Percentiles rank a stretch among this genome's conserved stretches.
Conservation (phyloP, 1,140 invertebrate species). For the Gerris buenoi region DNA sequence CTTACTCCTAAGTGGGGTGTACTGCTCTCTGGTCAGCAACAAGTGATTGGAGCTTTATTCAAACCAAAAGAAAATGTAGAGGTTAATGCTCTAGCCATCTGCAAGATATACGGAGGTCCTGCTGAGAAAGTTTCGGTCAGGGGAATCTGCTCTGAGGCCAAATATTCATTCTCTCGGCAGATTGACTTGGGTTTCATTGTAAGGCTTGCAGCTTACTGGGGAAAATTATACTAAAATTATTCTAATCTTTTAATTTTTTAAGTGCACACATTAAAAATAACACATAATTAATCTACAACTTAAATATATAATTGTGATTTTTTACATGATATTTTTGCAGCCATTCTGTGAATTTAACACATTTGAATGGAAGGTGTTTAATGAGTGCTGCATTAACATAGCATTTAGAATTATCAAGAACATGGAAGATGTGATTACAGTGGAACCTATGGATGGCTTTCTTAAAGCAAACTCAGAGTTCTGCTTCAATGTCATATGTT, state of each 20-base stretch:
- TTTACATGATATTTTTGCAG: no score
- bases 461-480: background rate
- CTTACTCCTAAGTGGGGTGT: background rate
- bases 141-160: background rate
- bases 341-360: background rate
- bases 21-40: background rate
- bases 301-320: background rate
- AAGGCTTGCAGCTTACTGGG: no score
- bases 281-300: no score
- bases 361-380: background rate
- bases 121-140: background rate
- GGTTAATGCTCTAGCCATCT: background rate
- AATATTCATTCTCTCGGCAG: background rate
- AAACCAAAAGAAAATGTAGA: background rate
- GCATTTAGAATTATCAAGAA: background rate
- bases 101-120: background rate
- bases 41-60: background rate
- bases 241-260: no score
- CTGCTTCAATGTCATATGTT: background rate
- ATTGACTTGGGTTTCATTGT: background rate
- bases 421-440: background rate
- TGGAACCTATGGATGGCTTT: background rate
- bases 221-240: no score
- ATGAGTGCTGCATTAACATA: background rate
- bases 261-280: no score